Percentiles rank a stretch among this genome's conserved stretches.
These are phyloP conservation scores for Anneissia japonica DNA, from an alignment of 35 echinoderm and acorn worm species.

Conservation along the genomic window DNA sequence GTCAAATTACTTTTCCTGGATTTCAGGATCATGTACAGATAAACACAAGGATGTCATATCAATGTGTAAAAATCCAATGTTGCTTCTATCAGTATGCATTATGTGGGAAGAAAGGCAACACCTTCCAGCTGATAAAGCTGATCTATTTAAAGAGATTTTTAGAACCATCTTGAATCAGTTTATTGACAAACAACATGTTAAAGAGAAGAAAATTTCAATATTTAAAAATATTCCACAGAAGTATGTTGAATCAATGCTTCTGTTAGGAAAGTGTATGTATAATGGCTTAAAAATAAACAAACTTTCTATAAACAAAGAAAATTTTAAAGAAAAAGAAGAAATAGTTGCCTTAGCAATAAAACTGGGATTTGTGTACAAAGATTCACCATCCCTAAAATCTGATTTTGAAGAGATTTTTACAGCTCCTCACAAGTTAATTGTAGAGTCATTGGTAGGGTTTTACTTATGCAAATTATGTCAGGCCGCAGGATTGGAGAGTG, in stretches of 20 bases:
- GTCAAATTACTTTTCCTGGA: too few relatives aligned
- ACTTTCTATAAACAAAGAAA: not conserved
- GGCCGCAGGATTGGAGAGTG: not conserved
- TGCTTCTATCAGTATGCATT: not conserved
- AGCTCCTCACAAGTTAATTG: not conserved
- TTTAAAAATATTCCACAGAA: not conserved
- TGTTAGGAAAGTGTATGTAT: not conserved
- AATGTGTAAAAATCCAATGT: not conserved
- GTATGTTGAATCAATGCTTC: not conserved
- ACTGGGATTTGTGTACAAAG: not conserved
- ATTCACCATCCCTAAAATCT: not conserved
- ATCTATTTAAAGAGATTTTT: not conserved
- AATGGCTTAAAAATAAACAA: not conserved
- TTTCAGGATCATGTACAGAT: not conserved
- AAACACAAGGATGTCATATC: not conserved
- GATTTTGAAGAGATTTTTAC: not conserved
- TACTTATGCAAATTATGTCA: not conserved
- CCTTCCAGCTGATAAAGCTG: not conserved
- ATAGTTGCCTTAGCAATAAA: not conserved
- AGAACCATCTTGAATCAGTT: not conserved
- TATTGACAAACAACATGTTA: not conserved
- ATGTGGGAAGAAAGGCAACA: not conserved
- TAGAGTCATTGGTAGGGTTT: not conserved
- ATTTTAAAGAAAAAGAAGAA: not conserved
- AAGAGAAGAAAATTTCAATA: not conserved